Evolutionary conservation across 2,888 invertebrate species (phyloP).

Genomic region (Cephus pulcher): DNA sequence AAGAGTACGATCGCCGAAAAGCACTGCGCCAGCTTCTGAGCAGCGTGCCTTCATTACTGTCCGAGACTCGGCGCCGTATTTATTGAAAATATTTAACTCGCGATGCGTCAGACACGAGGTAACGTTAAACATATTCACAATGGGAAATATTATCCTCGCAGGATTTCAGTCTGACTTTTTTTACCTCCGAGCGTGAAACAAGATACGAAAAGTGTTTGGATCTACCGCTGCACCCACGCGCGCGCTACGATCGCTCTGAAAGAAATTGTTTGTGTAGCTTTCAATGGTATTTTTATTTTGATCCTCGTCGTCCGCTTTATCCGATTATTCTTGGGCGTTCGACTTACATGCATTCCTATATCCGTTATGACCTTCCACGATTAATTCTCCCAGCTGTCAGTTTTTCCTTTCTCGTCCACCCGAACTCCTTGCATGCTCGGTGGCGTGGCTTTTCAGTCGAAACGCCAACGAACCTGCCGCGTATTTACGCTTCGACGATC

Average conservation of each 20-base stretch:
- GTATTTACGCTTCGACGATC: not conserved
- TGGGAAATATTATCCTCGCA: not conserved
- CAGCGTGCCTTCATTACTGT: not conserved
- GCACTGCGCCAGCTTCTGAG: not conserved
- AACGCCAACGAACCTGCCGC: not conserved
- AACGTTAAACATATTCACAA: not conserved
- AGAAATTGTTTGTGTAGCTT: too few species aligned
- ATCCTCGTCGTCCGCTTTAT: not conserved
- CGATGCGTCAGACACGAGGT: not conserved
- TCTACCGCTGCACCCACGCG: not conserved
- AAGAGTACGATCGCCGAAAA: not conserved
- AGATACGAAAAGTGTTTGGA: not conserved
- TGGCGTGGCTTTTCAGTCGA: not conserved
- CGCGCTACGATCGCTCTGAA: not conserved
- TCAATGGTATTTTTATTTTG: not conserved
- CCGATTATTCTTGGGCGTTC: not conserved
- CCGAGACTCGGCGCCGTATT: not conserved
- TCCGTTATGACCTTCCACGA: not conserved
- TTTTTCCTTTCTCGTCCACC: not conserved
- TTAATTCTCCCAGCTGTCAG: not conserved
- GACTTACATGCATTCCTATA: not conserved
- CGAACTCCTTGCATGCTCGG: not conserved
- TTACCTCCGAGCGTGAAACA: not conserved
- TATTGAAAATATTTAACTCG: not conserved
- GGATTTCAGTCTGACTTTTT: not conserved